Evolutionary conservation across 2,113 vertebrate genomes (phyloP), one percentile per base, ranked within the genome.

Genomic region (Bufo bufo): DNA sequence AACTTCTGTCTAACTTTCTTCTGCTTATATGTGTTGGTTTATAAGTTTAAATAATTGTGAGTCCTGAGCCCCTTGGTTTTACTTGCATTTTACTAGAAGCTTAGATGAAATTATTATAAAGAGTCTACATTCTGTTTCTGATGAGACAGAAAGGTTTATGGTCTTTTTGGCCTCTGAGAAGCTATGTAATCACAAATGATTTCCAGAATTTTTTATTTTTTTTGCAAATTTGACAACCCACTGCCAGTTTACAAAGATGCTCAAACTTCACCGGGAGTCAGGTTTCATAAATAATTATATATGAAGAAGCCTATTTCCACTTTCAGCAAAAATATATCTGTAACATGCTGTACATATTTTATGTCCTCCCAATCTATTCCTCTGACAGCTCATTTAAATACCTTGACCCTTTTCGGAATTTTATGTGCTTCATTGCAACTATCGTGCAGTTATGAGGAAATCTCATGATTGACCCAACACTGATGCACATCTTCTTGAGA

Each of bases 381-480:
- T n/a, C 75, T 52, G 17, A 77, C 75, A 77, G 75, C 75, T 77
- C 49, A 77, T 77, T 77, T 77, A n/a, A 77, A 77, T 77, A 52
- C 33, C 47, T 74, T 74, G 71, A 74, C 71, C 45, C 71, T 47
- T 74, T 17, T 74, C 19, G 43, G 43, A 74, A 47, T 16, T 43
- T 47, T 74, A 74, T 74, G 43, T 74, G 71, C 71, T 74, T 74
- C 71, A 74, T 8, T 74, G 43, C 71, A 74, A 43, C 71, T 8
- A 74, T 74, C 14, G 13, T 47, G 19, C 13, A 47, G 5, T 74
- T 74, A 45, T 45, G 13, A 74, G 14, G 1, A 74, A 8, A 17
- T 74, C 6, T 74, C 16, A 7, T 47, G 71, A 49, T 74, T 74
- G 43, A 8, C 43, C 47, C 5, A 47, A 74, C 66, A 71, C n/a